Conservation (phyloP, 2,113 vertebrate species). For the Sterna hirundo region DNA sequence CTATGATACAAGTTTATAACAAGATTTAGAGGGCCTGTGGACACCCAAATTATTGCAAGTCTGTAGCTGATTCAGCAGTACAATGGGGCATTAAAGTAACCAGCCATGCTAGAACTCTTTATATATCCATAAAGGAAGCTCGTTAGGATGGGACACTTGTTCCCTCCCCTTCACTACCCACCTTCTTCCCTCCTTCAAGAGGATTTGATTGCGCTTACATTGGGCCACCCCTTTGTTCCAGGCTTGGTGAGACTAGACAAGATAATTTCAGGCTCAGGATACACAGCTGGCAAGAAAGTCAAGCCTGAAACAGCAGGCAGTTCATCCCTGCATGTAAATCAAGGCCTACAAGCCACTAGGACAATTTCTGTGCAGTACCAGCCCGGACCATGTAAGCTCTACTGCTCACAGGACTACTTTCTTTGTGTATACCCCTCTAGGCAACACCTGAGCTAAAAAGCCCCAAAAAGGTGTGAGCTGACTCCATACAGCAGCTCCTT, state of each 20-base stretch:
- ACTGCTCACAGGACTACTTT: neutral
- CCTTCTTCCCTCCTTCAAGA: neutral
- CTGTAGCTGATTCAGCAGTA: neutral
- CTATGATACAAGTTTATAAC: neutral
- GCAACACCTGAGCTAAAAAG: neutral
- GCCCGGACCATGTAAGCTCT: neutral
- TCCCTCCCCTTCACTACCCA: neutral
- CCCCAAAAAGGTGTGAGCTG: accelerated
- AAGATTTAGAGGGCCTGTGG: too few species aligned
- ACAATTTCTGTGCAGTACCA: neutral
- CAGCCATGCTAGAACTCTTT: neutral
- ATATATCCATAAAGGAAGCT: neutral
- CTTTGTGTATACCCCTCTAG: too few species aligned
- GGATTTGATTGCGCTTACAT: neutral
- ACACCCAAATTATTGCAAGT: neutral
- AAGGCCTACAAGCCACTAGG: neutral
- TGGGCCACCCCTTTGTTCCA: neutral
- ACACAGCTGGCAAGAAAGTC: neutral
- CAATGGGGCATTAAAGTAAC: neutral
- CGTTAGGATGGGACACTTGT: neutral
- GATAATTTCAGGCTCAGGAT: neutral
- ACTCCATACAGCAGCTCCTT: neutral
- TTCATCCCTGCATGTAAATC: neutral
- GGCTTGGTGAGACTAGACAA: neutral
- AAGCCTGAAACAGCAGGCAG: neutral